Percentiles rank a stretch among this genome's conserved stretches.
phyloP scores from a whole-genome alignment of 2,113 vertebrate species.

The Felis chaus region DNA sequence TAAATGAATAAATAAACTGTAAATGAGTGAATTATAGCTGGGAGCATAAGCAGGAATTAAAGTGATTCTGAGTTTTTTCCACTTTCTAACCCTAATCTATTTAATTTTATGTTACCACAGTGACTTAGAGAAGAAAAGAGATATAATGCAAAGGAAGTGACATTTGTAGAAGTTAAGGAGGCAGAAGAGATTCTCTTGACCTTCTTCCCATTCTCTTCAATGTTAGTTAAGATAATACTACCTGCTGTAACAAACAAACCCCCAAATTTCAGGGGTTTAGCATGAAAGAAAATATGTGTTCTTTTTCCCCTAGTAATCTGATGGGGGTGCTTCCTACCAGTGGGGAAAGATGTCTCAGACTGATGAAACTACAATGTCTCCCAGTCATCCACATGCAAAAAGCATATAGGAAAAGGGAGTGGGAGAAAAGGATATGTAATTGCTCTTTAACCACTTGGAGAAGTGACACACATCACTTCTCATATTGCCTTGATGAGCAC shows the following conservation, averaged over 20 bases:
- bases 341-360: background rate
- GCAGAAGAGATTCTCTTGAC: background rate
- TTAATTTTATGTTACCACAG: background rate
- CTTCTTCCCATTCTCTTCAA: background rate
- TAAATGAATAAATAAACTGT: background rate
- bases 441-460: background rate
- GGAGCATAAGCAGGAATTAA: background rate
- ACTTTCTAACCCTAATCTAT: background rate
- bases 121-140: background rate
- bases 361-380: background rate
- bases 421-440: background rate
- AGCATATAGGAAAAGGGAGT: background rate
- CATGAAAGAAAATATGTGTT: background rate
- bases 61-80: background rate
- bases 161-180: background rate
- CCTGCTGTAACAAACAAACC: background rate
- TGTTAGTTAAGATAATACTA: background rate
- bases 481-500: background rate
- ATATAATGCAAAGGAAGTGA: background rate
- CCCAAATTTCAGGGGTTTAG: background rate
- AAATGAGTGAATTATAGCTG: background rate
- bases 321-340: background rate
- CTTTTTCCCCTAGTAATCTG: background rate
- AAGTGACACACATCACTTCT: background rate
- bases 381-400: background rate